Evolutionary conservation across 1,140 invertebrate species (phyloP).

Genomic region (Hyles euphorbiae): DNA sequence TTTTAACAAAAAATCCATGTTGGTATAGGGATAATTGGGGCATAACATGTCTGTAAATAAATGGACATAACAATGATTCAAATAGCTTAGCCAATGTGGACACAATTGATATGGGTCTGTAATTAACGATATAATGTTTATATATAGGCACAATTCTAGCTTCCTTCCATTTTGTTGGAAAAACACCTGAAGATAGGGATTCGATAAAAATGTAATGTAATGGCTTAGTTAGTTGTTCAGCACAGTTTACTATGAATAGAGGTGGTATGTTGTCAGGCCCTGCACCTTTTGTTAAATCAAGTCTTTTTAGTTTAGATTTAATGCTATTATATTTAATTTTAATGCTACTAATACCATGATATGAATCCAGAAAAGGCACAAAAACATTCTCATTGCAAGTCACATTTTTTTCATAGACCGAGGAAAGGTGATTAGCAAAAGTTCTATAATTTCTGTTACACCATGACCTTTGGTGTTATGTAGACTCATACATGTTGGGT

Average conservation of each 20-base stretch:
- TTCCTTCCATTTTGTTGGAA: constrained; percentile 17
- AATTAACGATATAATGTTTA: constrained; percentile 15
- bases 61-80: constrained; percentile 14
- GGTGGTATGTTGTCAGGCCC: constrained; percentile 19
- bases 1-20: background rate
- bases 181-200: constrained; percentile 15
- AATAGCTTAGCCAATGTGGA: constrained; percentile 16
- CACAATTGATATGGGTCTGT: no score
- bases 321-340: no score
- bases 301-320: no score
- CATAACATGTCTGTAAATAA: constrained; percentile 11
- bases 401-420: no score
- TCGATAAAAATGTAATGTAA: constrained; percentile 15
- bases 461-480: no score
- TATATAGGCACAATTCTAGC: constrained; percentile 18
- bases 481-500: no score
- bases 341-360: no score
- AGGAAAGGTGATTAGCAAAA: no score
- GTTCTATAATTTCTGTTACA: no score
- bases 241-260: constrained; percentile 16
- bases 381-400: no score
- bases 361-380: no score
- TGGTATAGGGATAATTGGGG: background rate
- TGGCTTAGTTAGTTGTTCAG: constrained; percentile 2
- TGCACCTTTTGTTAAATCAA: no score